Evolutionary conservation across 2,888 invertebrate genomes (phyloP).

Genomic region (Deilephila elpenor): DNA sequence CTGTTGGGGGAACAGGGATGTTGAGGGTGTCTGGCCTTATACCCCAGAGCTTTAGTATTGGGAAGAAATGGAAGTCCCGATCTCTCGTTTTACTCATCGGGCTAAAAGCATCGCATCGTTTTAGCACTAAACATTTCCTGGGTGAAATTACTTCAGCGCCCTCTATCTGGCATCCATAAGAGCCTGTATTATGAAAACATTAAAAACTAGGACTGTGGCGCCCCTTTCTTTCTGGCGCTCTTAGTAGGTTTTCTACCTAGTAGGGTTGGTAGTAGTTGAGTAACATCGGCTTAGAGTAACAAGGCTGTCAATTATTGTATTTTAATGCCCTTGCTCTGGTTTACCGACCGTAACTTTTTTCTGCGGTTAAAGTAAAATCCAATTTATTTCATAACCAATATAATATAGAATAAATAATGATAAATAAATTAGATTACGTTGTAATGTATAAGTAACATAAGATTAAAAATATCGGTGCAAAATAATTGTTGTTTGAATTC

Average conservation of each 20-base stretch:
- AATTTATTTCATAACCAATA: conserved; percentile 8
- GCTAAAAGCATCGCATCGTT: too few relatives aligned
- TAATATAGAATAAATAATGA: background rate
- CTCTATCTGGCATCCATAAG: too few relatives aligned
- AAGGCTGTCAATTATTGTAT: too few relatives aligned
- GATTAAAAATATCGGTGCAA: conserved; percentile 36
- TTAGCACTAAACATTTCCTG: too few relatives aligned
- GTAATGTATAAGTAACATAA: conserved; percentile 34
- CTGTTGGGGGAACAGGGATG: too few relatives aligned
- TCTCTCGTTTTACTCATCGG: background rate
- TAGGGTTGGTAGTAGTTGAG: too few relatives aligned
- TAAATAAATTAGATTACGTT: background rate
- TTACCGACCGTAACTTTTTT: background rate
- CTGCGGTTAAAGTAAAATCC: background rate
- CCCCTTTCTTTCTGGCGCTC: too few relatives aligned
- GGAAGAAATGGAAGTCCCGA: background rate
- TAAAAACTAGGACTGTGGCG: too few relatives aligned
- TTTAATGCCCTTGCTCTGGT: background rate
- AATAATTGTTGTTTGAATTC: conserved; percentile 36
- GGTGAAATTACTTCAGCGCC: too few relatives aligned
- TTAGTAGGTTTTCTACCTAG: too few relatives aligned
- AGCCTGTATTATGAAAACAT: too few relatives aligned
- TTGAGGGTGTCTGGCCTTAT: background rate
- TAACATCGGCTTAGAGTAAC: too few relatives aligned
- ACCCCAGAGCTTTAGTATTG: background rate